phyloP scores from a whole-genome alignment of 2,888 invertebrate genomes.

The Apoda limacodes region DNA sequence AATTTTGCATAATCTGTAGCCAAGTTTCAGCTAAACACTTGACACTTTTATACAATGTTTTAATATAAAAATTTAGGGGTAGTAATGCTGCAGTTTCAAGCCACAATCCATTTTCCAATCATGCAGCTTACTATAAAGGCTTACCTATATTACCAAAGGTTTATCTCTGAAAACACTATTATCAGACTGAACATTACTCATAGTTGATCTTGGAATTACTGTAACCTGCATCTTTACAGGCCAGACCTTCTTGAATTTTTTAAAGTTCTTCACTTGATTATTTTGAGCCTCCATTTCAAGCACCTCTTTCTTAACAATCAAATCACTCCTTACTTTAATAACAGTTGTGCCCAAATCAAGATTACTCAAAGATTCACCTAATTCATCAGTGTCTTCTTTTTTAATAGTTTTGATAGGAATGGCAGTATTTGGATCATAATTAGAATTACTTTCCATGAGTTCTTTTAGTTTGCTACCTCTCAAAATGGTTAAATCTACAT shows the following conservation, averaged over 20 bases:
- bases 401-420: conserved; percentile 28
- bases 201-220: conserved; percentile 19
- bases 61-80: no score
- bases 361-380: conserved; percentile 41
- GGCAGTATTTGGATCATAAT: conserved; percentile 18
- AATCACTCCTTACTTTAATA: conserved; percentile 37
- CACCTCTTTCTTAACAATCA: conserved; percentile 50
- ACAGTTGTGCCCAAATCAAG: conserved; percentile 47
- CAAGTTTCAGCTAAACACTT: no score
- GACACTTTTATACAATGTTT: no score
- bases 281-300: conserved; percentile 25
- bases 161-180: no score
- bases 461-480: conserved; percentile 50
- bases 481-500: conserved; percentile 33
- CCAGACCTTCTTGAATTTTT: conserved; percentile 61
- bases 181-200: no score
- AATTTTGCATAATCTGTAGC: no score
- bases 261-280: conserved; percentile 40
- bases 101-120: no score
- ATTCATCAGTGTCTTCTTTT: conserved; percentile 35
- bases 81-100: no score
- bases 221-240: conserved; percentile 46
- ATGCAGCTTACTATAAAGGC: no score
- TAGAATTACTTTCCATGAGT: conserved; percentile 31
- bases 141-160: no score